Conservation (phyloP, 1,140 invertebrate genomes). For the Hyposmocoma kahamanoa region DNA sequence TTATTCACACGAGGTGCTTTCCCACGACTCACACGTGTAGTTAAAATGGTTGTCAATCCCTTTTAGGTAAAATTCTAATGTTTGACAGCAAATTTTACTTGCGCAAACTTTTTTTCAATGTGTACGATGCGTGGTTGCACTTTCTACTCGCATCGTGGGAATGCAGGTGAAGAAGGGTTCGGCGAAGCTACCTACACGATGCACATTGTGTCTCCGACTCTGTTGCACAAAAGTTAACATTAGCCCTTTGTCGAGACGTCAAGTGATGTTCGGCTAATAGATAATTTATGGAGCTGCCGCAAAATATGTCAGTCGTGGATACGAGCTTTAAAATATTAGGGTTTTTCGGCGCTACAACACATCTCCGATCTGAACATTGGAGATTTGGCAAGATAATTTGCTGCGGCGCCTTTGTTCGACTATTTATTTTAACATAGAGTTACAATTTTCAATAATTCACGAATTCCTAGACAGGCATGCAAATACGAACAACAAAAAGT, state of each 20-base stretch:
- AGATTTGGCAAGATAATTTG: constrained; percentile 45
- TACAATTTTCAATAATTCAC: no score
- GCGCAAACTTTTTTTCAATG: constrained; percentile 61
- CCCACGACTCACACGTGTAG: constrained; percentile 46
- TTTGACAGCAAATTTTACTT: constrained; percentile 62
- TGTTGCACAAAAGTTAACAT: constrained; percentile 67
- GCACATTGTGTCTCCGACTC: constrained; percentile 40
- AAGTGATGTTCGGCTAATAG: constrained; percentile 65
- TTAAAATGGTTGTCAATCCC: constrained; percentile 34
- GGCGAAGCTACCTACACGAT: constrained; percentile 18
- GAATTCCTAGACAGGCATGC: no score
- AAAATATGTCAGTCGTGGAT: constrained; percentile 29
- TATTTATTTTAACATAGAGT: background rate
- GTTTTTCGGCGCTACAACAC: constrained; percentile 36
- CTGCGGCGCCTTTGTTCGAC: constrained; percentile 23
- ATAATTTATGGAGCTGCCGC: constrained; percentile 65
- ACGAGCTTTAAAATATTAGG: constrained; percentile 60
- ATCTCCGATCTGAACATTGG: constrained; percentile 25
- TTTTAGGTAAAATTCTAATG: constrained; percentile 57
- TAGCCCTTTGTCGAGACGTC: constrained; percentile 59
- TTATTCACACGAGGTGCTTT: constrained; percentile 14
- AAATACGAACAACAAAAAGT: no score
- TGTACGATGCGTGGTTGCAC: constrained; percentile 33
- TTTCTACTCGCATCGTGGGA: constrained; percentile 66
- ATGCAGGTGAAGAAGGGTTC: constrained; percentile 69